Evolutionary conservation across 1,140 invertebrate genomes (phyloP).

Genomic region (Archegozetes longisetosus): DNA sequence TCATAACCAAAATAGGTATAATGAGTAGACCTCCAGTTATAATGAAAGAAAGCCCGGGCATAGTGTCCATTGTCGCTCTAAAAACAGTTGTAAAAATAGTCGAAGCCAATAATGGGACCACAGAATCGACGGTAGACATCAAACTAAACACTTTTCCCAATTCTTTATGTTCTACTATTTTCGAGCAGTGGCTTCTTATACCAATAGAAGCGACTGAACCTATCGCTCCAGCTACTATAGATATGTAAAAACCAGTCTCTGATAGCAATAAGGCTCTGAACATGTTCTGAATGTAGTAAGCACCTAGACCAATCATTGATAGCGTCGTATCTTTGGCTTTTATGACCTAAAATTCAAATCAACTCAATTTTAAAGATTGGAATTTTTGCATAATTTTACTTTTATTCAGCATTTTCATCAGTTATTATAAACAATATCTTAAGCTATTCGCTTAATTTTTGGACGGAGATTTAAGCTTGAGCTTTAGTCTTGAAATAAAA

Average conservation of each 20-base stretch:
- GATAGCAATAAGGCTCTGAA: background rate
- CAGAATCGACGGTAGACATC: constrained; percentile 4
- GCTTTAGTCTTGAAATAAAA: no score
- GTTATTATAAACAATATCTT: no score
- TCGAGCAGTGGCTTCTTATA: background rate
- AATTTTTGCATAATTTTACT: no score
- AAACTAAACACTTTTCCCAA: constrained; percentile 9
- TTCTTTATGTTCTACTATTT: constrained; percentile 6
- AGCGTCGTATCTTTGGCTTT: constrained; percentile 4
- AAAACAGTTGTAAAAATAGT: constrained; percentile 5
- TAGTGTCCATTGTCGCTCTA: constrained; percentile 6
- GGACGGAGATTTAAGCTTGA: no score
- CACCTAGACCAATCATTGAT: constrained; percentile 1
- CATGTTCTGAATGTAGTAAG: background rate
- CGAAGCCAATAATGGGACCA: background rate
- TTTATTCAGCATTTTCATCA: no score
- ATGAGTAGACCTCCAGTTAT: background rate
- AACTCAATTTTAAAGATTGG: background rate
- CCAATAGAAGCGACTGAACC: background rate
- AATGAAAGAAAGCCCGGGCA: constrained; percentile 5
- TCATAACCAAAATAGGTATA: background rate
- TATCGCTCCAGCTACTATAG: background rate
- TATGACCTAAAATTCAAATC: background rate
- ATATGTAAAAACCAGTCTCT: background rate
- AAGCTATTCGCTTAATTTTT: no score